A percentile compares a stretch with the other conserved stretches of the same genome.
Evolutionary conservation across 1,140 invertebrate species (phyloP).

Genomic region (Dryas iulia): DNA sequence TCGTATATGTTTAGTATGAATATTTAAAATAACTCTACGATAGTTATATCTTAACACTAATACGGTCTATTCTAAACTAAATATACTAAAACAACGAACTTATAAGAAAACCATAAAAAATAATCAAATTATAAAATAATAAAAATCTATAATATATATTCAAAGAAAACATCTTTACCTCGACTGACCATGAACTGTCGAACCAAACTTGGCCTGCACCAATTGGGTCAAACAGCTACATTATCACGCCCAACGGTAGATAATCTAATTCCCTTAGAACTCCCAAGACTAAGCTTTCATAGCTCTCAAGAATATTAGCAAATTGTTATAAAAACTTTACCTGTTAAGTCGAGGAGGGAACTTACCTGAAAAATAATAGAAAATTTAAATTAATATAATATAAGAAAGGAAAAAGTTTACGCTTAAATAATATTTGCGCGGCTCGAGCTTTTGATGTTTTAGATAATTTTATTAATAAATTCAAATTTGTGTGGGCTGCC

Average conservation of each 20-base stretch:
- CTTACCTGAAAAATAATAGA: conserved; percentile 11
- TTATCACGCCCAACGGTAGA: conserved; percentile 10
- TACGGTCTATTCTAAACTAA: too few species aligned
- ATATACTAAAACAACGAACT: too few species aligned
- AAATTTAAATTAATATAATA: neutral
- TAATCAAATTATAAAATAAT: too few species aligned
- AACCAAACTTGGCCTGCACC: neutral
- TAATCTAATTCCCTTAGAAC: conserved; percentile 14
- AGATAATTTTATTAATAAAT: neutral
- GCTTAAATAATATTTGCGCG: neutral
- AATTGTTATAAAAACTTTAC: conserved; percentile 14
- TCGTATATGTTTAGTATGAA: too few species aligned
- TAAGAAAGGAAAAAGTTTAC: neutral
- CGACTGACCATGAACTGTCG: neutral
- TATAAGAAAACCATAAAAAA: too few species aligned
- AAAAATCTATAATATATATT: too few species aligned
- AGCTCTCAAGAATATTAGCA: conserved; percentile 15
- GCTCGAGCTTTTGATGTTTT: neutral
- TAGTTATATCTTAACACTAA: too few species aligned
- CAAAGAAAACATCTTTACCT: neutral
- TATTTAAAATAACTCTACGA: too few species aligned
- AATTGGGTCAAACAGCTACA: conserved; percentile 16
- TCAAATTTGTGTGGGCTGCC: neutral
- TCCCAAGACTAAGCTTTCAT: conserved; percentile 8
- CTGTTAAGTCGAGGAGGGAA: neutral